Evolutionary conservation across 2,113 vertebrate genomes (phyloP).

Genomic region (Turdus rufiventris): DNA sequence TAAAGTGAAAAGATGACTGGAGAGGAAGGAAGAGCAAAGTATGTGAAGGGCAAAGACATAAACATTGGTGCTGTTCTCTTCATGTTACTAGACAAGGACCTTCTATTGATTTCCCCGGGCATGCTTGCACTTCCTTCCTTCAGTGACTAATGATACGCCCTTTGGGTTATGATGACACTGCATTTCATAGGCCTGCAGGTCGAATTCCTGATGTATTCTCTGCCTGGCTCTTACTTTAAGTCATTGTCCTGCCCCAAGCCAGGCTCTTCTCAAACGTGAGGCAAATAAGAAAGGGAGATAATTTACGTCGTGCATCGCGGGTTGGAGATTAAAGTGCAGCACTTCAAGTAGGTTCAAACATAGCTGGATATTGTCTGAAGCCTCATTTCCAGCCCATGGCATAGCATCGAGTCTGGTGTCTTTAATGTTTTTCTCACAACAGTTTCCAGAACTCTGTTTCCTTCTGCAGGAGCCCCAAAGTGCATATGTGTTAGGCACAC

Average conservation of each 20-base stretch:
- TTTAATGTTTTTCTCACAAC: conserved; percentile 64
- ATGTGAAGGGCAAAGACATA: conserved; percentile 77
- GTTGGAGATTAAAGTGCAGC: background rate
- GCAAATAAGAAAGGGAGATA: conserved; percentile 29
- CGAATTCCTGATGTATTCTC: conserved; percentile 59
- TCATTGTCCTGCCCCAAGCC: conserved; percentile 17
- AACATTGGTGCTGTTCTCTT: conserved; percentile 64
- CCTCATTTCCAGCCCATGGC: background rate
- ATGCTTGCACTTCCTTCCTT: conserved; percentile 63
- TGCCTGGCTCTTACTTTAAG: conserved; percentile 46
- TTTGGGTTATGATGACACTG: conserved; percentile 71
- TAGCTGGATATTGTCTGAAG: background rate
- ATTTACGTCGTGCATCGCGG: background rate
- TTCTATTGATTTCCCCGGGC: conserved; percentile 73
- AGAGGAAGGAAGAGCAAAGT: conserved; percentile 63
- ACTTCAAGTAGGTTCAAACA: background rate
- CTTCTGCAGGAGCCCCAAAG: conserved; percentile 53
- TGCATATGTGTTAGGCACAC: conserved; percentile 65
- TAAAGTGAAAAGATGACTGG: conserved; percentile 60
- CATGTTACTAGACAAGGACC: conserved; percentile 68
- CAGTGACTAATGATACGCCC: conserved; percentile 72
- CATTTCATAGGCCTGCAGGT: conserved; percentile 61
- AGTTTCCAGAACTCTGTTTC: conserved; percentile 61
- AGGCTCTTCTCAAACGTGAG: background rate
- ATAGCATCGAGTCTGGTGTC: conserved; percentile 13